Conservation (phyloP, 1,140 invertebrate species). For the Grapholita molesta region DNA sequence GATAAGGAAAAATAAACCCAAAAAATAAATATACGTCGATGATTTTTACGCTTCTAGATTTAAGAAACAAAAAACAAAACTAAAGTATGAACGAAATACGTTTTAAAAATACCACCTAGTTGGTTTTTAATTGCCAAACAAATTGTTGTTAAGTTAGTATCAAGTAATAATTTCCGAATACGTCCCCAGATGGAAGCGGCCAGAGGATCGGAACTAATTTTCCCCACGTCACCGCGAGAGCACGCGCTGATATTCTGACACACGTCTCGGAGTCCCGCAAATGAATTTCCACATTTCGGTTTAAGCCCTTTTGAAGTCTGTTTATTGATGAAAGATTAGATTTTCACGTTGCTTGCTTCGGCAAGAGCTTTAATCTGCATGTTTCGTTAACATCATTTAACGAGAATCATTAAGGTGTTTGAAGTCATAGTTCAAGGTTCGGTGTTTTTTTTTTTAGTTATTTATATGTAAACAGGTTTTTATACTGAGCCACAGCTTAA, state of each 20-base stretch:
- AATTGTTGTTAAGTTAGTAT: neutral
- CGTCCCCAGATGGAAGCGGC: constrained; percentile 43
- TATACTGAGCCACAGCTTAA: no score
- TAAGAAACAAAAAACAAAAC: no score
- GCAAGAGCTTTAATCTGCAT: neutral
- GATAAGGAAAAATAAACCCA: no score
- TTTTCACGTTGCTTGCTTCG: neutral
- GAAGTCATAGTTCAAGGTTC: no score
- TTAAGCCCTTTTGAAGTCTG: constrained; percentile 13
- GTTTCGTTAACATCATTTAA: neutral
- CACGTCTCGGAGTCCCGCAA: neutral
- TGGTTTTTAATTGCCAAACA: neutral
- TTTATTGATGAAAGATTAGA: constrained; percentile 14
- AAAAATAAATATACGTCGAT: no score
- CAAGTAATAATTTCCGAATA: constrained; percentile 26
- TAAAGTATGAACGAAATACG: no score
- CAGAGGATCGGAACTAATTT: constrained; percentile 66
- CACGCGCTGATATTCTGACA: constrained; percentile 39
- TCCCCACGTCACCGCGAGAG: constrained; percentile 51
- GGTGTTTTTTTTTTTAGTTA: no score
- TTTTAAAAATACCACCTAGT: no score
- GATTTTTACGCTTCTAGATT: no score
- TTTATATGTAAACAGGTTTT: no score
- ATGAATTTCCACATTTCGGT: neutral
- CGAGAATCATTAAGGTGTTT: no score